A percentile compares a stretch with the other conserved stretches of the same genome.
These are phyloP conservation scores for Portunus trituberculatus DNA, from an alignment of 1,140 invertebrate genomes.

Conservation along the genomic window DNA sequence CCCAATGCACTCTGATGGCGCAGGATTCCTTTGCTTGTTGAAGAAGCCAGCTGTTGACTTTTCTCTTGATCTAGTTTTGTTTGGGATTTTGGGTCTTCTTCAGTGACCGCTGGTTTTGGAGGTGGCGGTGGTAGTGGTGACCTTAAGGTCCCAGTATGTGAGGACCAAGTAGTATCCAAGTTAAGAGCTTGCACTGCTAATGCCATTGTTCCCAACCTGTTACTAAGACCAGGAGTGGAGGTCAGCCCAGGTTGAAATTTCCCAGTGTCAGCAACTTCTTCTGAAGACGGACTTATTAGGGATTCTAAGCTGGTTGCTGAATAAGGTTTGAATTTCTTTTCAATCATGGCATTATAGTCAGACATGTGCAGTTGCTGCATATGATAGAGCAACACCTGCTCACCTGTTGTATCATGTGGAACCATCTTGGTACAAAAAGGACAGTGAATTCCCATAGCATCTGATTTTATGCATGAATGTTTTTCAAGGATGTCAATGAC, in stretches of 20 bases:
- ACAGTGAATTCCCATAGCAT: slow-evolving; percentile 72
- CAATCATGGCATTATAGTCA: slow-evolving; percentile 69
- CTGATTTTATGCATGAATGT: slow-evolving; percentile 62
- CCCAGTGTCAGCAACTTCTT: slow-evolving; percentile 29
- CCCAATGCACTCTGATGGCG: slow-evolving; percentile 66
- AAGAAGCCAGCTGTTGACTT: slow-evolving; percentile 50
- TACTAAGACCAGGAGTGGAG: slow-evolving; percentile 76
- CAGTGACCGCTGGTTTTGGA: background rate
- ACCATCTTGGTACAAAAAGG: slow-evolving; percentile 77
- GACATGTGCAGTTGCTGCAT: slow-evolving; percentile 70
- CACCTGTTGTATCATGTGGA: slow-evolving; percentile 69
- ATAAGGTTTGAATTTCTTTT: slow-evolving; percentile 66
- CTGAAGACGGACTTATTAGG: slow-evolving; percentile 38
- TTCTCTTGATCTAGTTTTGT: background rate
- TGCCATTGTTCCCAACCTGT: slow-evolving; percentile 60
- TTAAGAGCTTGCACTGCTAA: slow-evolving; percentile 63
- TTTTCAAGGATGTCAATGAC: slow-evolving; percentile 74
- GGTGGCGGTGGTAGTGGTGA: slow-evolving; percentile 39
- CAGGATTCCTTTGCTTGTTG: slow-evolving; percentile 74
- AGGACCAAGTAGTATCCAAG: slow-evolving; percentile 70
- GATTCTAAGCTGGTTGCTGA: slow-evolving; percentile 44
- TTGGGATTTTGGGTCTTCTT: background rate
- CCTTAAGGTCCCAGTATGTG: slow-evolving; percentile 50
- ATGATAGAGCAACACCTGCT: slow-evolving; percentile 75
- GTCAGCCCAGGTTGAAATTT: slow-evolving; percentile 63